These are phyloP conservation scores for Sclerodermus sp. DNA, from an alignment of 2,888 invertebrate genomes.

Conservation along the genomic window DNA sequence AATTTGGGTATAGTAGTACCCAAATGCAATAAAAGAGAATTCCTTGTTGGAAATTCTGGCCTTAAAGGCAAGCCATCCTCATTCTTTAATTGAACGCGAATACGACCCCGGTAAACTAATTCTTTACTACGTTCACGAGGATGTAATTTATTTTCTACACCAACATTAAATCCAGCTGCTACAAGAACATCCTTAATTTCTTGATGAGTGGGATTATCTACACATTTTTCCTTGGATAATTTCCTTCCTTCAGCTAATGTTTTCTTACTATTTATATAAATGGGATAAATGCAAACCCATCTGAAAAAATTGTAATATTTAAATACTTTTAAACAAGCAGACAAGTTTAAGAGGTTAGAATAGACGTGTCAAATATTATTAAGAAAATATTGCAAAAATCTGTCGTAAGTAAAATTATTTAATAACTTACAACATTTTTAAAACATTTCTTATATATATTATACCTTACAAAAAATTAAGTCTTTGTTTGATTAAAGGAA, in stretches of 20 bases:
- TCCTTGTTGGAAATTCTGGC: constrained; percentile 72
- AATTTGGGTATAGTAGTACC: constrained; percentile 88
- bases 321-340: neutral
- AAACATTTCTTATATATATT: neutral
- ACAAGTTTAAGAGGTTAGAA: constrained; percentile 28
- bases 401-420: neutral
- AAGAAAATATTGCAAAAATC: neutral
- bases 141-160: constrained; percentile 91
- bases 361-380: constrained; percentile 1
- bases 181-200: constrained; percentile 93
- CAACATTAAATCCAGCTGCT: constrained; percentile 80
- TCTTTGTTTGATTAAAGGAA: neutral
- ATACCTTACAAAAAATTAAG: too few relatives aligned
- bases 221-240: constrained; percentile 80
- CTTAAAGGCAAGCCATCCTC: constrained; percentile 81
- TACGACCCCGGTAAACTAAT: constrained; percentile 79
- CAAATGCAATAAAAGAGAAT: constrained; percentile 75
- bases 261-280: constrained; percentile 93
- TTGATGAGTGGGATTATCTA: constrained; percentile 92
- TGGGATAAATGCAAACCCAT: constrained; percentile 97
- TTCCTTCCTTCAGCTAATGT: constrained; percentile 86
- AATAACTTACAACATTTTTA: neutral
- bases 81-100: constrained; percentile 89
- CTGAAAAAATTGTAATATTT: constrained; percentile 56
- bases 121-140: constrained; percentile 91